A percentile compares a stretch with the other conserved stretches of the same genome.
Evolutionary conservation across 2,888 invertebrate genomes (phyloP).

Genomic region (Tipula lateralis): DNA sequence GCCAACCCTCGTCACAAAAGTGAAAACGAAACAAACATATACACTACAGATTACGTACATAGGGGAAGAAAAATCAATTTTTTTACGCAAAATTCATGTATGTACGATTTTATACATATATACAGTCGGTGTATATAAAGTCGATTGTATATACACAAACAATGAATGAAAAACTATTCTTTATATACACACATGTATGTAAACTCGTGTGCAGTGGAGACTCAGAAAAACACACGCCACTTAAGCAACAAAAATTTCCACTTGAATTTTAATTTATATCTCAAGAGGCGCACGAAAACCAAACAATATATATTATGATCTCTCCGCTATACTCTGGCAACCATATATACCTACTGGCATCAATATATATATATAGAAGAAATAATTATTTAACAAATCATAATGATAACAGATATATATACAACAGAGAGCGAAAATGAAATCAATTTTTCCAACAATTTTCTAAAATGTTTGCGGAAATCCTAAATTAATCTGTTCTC

Average conservation of each 20-base stretch:
- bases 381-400: background rate
- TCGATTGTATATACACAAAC: background rate
- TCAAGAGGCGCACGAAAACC: background rate
- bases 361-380: background rate
- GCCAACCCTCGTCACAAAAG: background rate
- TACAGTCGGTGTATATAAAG: background rate
- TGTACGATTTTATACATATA: background rate
- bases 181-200: background rate
- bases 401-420: background rate
- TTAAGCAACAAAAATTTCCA: conserved; percentile 14
- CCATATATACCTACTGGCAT: background rate
- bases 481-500: too few species aligned
- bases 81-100: background rate
- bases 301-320: background rate
- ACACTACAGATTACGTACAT: background rate
- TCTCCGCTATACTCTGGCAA: background rate
- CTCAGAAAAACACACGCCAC: conserved; percentile 15
- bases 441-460: background rate
- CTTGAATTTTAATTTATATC: conserved; percentile 19
- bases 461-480: too few species aligned
- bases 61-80: background rate
- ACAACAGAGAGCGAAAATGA: background rate
- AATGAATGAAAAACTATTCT: background rate
- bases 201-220: background rate
- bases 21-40: background rate